A percentile compares a stretch with the other conserved stretches of the same genome.
phyloP scores from a whole-genome alignment of 2,113 vertebrate species.

The Myanophis thanlyinensis region DNA sequence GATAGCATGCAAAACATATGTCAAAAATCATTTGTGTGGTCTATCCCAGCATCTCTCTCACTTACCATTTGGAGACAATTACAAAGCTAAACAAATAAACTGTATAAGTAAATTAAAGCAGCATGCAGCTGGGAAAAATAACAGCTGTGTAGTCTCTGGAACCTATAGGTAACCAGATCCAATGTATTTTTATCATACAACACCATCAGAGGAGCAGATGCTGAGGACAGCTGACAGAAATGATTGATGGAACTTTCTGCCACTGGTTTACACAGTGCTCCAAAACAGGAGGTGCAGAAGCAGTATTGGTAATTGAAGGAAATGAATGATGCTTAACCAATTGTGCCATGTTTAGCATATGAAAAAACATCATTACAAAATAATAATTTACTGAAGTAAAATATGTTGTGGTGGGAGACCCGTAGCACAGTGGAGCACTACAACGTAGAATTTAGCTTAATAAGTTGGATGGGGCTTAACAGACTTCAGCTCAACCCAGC shows the following conservation, averaged over 20 bases:
- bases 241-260: background rate
- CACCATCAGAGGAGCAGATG: background rate
- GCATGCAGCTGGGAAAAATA: background rate
- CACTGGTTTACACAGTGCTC: background rate
- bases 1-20: background rate
- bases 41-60: background rate
- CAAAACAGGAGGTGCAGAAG: background rate
- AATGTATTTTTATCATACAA: background rate
- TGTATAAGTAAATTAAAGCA: conserved; percentile 1
- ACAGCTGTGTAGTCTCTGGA: background rate
- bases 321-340: background rate
- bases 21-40: conserved; percentile 10
- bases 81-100: conserved; percentile 5
- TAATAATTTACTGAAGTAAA: background rate
- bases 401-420: background rate
- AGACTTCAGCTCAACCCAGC: too few relatives aligned
- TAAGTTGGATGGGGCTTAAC: too few relatives aligned
- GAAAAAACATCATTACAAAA: background rate
- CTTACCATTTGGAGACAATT: conserved; percentile 1
- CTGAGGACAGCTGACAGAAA: background rate
- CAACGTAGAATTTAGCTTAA: background rate
- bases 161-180: background rate
- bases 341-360: background rate
- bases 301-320: background rate
- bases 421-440: background rate